Evolutionary conservation across 2,113 vertebrate genomes (phyloP).

Genomic region (Coptodon bakossiorum): DNA sequence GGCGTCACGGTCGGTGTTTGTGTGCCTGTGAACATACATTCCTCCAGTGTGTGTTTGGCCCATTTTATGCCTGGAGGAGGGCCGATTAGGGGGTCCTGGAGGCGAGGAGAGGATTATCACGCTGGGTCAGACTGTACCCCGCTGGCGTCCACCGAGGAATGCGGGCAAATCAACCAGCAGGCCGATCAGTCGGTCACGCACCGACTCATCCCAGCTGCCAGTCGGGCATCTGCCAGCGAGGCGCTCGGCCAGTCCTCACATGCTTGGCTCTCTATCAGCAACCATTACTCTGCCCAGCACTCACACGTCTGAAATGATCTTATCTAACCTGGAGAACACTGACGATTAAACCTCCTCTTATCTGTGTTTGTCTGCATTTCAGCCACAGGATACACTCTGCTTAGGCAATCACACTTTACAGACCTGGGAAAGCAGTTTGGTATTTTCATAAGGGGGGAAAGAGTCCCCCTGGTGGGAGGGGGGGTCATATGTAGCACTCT

Average conservation of each 20-base stretch:
- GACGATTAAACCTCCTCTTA: not conserved
- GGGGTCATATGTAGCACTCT: not conserved
- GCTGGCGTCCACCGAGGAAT: conserved; percentile 46
- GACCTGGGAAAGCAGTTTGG: conserved; percentile 16
- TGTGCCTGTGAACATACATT: not conserved
- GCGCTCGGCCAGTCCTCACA: not conserved
- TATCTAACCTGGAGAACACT: not conserved
- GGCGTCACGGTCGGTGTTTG: not conserved
- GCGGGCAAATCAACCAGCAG: conserved; percentile 21
- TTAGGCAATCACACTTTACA: conserved; percentile 20
- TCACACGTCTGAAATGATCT: not conserved
- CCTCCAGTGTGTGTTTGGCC: not conserved
- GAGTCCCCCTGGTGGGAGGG: not conserved
- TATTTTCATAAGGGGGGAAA: conserved; percentile 18
- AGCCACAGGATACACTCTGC: conserved; percentile 22
- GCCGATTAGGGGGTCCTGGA: conserved; percentile 52
- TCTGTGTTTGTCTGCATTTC: not conserved
- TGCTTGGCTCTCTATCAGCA: conserved; percentile 12
- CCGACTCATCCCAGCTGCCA: conserved; percentile 28
- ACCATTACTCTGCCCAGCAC: conserved; percentile 1
- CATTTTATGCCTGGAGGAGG: conserved; percentile 17
- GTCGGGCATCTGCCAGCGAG: conserved; percentile 13
- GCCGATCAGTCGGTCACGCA: conserved; percentile 3
- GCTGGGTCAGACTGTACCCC: conserved; percentile 47
- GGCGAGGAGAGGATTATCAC: conserved; percentile 34